Conservation (phyloP, 2,797 vertebrate species). For the Spinus olivaceus region DNA sequence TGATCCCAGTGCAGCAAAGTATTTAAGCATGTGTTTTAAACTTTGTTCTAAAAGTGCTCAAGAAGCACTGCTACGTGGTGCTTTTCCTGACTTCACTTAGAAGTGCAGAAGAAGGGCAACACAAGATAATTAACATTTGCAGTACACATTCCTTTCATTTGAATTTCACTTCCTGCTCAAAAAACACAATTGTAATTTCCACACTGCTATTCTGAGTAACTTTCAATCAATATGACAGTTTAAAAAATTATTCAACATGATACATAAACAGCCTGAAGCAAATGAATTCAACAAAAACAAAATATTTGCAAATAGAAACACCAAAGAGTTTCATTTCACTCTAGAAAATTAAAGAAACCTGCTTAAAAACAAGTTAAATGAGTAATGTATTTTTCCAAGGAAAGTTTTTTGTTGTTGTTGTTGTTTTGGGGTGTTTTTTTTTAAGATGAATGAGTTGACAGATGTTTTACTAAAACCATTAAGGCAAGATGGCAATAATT, state of each 20-base stretch:
- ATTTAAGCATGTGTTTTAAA: constrained; percentile 30
- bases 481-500: constrained; percentile 66
- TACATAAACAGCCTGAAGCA: constrained; percentile 65
- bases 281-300: constrained; percentile 57
- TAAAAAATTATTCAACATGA: neutral
- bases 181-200: constrained; percentile 30
- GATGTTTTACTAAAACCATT: constrained; percentile 71
- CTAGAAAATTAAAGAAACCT: constrained; percentile 65
- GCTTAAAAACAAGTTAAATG: constrained; percentile 60
- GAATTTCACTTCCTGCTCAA: constrained; percentile 21
- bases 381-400: constrained; percentile 50
- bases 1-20: constrained; percentile 15
- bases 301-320: constrained; percentile 59
- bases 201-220: constrained; percentile 43
- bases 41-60: constrained; percentile 16
- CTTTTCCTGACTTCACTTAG: neutral
- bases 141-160: neutral
- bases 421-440: neutral
- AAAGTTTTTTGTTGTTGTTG: neutral
- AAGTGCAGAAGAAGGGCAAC: neutral
- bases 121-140: neutral
- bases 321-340: constrained; percentile 55
- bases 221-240: constrained; percentile 63
- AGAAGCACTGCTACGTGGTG: neutral
- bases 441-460: constrained; percentile 69